These are phyloP conservation scores for Tetragnatha versicolor DNA, from an alignment of 1,140 invertebrate species.

Conservation along the genomic window DNA sequence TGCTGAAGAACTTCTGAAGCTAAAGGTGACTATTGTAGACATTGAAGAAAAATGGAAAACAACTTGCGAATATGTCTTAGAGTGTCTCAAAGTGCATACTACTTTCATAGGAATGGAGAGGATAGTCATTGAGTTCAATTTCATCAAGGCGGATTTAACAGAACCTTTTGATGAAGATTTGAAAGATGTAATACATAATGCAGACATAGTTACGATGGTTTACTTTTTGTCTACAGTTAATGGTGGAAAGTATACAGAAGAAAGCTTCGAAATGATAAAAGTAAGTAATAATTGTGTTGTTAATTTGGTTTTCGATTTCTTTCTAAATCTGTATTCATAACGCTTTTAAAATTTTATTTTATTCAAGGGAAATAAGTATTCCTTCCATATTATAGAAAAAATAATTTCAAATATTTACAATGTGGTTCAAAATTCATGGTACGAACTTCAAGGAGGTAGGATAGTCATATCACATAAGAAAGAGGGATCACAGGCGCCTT, in stretches of 20 bases:
- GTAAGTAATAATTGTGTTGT: constrained; percentile 18
- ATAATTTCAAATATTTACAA: too few relatives aligned
- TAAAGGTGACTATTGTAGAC: constrained; percentile 26
- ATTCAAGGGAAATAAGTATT: too few relatives aligned
- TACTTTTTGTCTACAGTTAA: constrained; percentile 37
- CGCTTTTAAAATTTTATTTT: too few relatives aligned
- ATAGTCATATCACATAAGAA: too few relatives aligned
- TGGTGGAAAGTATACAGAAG: neutral
- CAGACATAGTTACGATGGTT: constrained; percentile 29
- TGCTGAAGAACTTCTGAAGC: neutral
- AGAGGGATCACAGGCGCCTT: too few relatives aligned
- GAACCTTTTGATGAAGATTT: neutral
- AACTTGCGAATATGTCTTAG: constrained; percentile 5
- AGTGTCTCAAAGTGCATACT: neutral
- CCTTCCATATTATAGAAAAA: too few relatives aligned
- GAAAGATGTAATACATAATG: neutral
- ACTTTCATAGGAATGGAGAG: neutral
- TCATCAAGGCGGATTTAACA: constrained; percentile 5
- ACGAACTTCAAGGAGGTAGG: too few relatives aligned
- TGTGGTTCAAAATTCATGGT: too few relatives aligned
- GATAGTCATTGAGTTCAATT: neutral
- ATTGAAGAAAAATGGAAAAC: constrained; percentile 11
- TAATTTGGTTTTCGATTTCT: too few relatives aligned
- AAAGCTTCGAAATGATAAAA: constrained; percentile 11
- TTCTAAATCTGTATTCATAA: too few relatives aligned